Conservation (phyloP, 2,888 invertebrate genomes). For the Iselma pallidipennis region DNA sequence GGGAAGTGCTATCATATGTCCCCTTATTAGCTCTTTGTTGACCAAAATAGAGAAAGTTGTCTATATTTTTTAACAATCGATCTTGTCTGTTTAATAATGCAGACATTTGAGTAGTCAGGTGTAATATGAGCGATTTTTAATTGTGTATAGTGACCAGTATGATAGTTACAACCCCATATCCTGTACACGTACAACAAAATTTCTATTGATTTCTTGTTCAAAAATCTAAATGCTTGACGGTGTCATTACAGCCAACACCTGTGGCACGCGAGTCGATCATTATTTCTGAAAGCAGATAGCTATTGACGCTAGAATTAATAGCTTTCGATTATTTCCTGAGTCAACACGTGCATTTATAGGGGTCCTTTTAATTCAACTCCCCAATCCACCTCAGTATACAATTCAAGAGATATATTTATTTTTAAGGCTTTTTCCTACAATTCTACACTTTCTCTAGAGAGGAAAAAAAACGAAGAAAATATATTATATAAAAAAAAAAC, state of each 20-base stretch:
- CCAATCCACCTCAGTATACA: neutral
- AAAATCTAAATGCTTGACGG: slow-evolving; percentile 43
- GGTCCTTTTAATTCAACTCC: slow-evolving; percentile 32
- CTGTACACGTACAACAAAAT: neutral
- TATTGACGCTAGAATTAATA: slow-evolving; percentile 52
- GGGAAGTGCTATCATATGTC: slow-evolving; percentile 16
- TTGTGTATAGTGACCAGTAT: no score
- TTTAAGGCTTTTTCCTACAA: neutral
- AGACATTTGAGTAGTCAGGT: neutral
- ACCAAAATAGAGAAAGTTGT: no score
- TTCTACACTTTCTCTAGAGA: slow-evolving; percentile 1
- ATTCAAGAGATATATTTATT: slow-evolving; percentile 12
- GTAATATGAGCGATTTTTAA: neutral
- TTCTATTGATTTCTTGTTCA: slow-evolving; percentile 7
- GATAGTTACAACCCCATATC: no score
- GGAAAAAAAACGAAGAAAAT: no score
- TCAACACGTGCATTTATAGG: slow-evolving; percentile 45
- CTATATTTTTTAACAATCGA: no score
- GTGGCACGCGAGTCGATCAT: slow-evolving; percentile 54
- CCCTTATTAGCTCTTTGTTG: no score
- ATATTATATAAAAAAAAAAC: no score
- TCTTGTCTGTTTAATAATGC: neutral
- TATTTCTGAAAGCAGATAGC: slow-evolving; percentile 50
- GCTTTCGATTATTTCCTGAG: slow-evolving; percentile 53
- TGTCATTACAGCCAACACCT: slow-evolving; percentile 51